Evolutionary conservation across 2,797 vertebrate species (phyloP).

Genomic region (Cynopterus sphinx): DNA sequence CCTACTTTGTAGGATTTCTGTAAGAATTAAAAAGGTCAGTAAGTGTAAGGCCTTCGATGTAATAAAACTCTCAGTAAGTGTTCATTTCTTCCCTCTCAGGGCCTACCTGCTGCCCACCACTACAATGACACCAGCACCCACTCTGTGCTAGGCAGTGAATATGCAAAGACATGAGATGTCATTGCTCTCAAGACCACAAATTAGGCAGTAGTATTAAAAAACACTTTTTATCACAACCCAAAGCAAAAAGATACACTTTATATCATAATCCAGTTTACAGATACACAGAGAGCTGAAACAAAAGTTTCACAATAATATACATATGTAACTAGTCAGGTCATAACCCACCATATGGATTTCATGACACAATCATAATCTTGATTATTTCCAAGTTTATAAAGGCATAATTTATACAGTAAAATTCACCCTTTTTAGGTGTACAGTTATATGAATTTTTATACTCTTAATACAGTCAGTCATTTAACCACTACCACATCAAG

Average conservation of each 20-base stretch:
- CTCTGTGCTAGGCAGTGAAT: background rate
- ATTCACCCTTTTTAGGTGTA: background rate
- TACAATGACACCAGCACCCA: background rate
- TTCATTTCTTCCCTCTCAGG: background rate
- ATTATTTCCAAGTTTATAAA: conserved; percentile 9
- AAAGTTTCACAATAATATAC: background rate
- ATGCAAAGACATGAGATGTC: background rate
- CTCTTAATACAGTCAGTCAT: background rate
- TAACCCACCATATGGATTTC: background rate
- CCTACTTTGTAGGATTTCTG: background rate
- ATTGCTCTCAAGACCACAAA: background rate
- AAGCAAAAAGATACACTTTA: background rate
- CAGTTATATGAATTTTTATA: background rate
- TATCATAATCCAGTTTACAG: background rate
- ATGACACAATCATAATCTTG: background rate
- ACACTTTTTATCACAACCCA: background rate
- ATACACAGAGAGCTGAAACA: background rate
- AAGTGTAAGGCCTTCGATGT: background rate
- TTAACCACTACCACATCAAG: background rate
- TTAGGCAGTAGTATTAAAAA: background rate
- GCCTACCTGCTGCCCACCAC: too few relatives aligned
- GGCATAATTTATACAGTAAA: background rate
- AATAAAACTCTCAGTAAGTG: background rate
- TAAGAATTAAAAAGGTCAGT: background rate
- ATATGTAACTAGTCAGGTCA: background rate